Base-by-base conservation (phyloP, 2,888 invertebrate genomes). In the Micoletzkya japonica region DNA sequence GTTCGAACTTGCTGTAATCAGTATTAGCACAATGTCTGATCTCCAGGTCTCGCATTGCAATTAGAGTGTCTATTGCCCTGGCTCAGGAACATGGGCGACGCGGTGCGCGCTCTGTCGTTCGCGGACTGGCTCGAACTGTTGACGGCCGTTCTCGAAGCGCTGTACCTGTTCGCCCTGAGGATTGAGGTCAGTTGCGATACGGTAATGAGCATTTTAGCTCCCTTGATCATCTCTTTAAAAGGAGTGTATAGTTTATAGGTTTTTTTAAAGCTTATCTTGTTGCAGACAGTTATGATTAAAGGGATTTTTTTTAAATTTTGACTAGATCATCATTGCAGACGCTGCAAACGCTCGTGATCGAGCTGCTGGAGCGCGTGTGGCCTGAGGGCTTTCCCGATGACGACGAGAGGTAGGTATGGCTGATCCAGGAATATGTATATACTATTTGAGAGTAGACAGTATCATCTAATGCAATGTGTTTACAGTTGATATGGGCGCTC, bases 51-150 rank as follows among this genome's bases (percentile, higher is more conserved):
- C 7, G 26, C 2, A 52, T 32, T 57, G 1, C 34, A 17, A 17
- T 26, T 2, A 1, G 14, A 34, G 4, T 28, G 28, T 20, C 2
- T 20, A 20, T 10, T 20, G 30, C 30, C 1, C 32, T 56, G 57
- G 20, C 2, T 2, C 77, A 75, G 82, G 24, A 87, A 87, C 70
- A 82, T 89, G 74, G 90, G 89, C 44, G 90, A 90, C 80, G 90
- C 90, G 81, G 87, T 90, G 81, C 87, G 90, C 70, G 89, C 89
- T 81, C 87, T 92, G 61, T 87, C 90, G 54, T 90, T 91, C 73
- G 87, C 89, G 79, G 91, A 91, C 85, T 92, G 92, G 89, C 90
- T 92, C 79, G 87, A 87, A 57, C 89, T 92, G 76, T 87, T 93
- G 64, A 88, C 90, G 72, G 89, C 89, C 77, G 90, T 91, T 10